Evolutionary conservation across 1,140 invertebrate genomes (phyloP).

Genomic region (Drosophila trapezifrons): DNA sequence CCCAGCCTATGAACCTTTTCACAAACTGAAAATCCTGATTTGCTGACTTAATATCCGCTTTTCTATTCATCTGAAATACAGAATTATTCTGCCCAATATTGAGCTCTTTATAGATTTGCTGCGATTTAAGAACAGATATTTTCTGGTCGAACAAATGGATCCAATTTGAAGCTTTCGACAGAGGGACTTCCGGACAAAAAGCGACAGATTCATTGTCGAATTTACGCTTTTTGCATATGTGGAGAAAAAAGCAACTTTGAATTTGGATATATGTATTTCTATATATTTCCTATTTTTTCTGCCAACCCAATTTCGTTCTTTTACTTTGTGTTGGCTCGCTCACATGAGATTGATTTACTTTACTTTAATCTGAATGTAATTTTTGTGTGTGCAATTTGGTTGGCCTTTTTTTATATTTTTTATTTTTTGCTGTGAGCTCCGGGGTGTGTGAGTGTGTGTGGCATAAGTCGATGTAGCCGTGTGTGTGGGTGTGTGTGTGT

Average conservation of each 20-base stretch:
- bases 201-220: constrained; percentile 1
- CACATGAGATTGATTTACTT: constrained; percentile 55
- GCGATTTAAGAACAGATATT: constrained; percentile 2
- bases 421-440: constrained; percentile 11
- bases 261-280: constrained; percentile 4
- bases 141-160: constrained; percentile 13
- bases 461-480: constrained; percentile 20
- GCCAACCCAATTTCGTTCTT: constrained; percentile 12
- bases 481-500: constrained; percentile 43
- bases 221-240: constrained; percentile 2
- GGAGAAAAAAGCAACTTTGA: neutral
- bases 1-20: neutral
- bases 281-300: neutral
- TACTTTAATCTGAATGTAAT: constrained; percentile 71
- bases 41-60: neutral
- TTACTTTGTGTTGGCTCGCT: constrained; percentile 26
- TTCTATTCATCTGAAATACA: neutral
- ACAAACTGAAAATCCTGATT: neutral
- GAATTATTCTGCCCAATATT: constrained; percentile 1
- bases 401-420: constrained; percentile 1
- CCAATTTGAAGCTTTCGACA: neutral
- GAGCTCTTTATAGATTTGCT: neutral
- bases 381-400: constrained; percentile 37
- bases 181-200: neutral
- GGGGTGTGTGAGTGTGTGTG: constrained; percentile 15